Evolutionary conservation across 2,888 invertebrate genomes (phyloP).

Genomic region (Baronia brevicornis): DNA sequence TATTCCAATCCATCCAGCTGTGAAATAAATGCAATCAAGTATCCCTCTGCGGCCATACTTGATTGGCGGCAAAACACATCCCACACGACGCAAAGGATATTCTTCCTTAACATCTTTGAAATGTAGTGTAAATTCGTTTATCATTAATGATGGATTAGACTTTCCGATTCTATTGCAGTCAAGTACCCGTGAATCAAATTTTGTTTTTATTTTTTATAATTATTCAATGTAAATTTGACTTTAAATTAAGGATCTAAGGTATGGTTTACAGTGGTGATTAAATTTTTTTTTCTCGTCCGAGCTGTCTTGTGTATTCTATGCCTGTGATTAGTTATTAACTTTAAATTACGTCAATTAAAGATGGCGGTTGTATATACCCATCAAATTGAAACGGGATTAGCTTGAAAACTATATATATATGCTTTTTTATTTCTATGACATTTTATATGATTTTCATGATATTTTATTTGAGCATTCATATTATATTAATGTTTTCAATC

Average conservation of each 20-base stretch:
- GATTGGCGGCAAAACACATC: slow-evolving; percentile 3
- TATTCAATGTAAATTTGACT: background rate
- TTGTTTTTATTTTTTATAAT: background rate
- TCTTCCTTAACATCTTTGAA: background rate
- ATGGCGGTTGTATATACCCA: slow-evolving; percentile 23
- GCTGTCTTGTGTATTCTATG: slow-evolving; percentile 1
- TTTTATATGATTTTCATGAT: too few relatives aligned
- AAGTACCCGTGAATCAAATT: slow-evolving; percentile 2
- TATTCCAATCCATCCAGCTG: slow-evolving; percentile 3
- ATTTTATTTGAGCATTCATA: slow-evolving; percentile 1
- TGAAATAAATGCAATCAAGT: background rate
- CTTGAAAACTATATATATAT: too few relatives aligned
- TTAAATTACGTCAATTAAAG: slow-evolving; percentile 28
- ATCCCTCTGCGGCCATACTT: too few relatives aligned
- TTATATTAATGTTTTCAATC: background rate
- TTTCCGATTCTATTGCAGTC: background rate
- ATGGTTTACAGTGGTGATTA: slow-evolving; percentile 2
- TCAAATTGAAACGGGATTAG: slow-evolving; percentile 1
- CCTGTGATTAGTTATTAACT: slow-evolving; percentile 25
- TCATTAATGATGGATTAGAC: background rate
- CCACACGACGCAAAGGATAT: background rate
- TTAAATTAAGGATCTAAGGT: background rate
- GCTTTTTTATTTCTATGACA: too few relatives aligned
- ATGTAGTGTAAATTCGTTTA: background rate
- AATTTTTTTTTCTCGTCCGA: slow-evolving; percentile 6